Conservation (phyloP, 2,113 vertebrate genomes). For the Vidua macroura region DNA sequence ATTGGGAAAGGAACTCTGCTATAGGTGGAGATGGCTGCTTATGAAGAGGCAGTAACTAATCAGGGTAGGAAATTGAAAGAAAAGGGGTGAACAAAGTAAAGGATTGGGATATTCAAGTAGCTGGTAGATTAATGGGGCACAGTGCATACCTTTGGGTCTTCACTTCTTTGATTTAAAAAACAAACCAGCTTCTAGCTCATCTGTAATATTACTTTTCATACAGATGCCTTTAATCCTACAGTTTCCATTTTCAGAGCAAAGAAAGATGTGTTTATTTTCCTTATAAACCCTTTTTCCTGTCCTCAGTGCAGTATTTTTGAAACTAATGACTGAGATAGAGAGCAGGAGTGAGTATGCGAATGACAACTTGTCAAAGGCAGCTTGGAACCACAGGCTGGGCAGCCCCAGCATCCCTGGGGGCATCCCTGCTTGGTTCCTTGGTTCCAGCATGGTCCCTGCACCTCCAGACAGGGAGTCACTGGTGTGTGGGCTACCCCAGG, state of each 20-base stretch:
- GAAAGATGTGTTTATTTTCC: slow-evolving; percentile 24
- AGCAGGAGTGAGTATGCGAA: not conserved
- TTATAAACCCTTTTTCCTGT: not conserved
- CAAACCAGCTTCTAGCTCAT: not conserved
- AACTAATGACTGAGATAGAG: not conserved
- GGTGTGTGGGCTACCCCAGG: accelerated
- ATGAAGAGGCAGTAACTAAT: not conserved
- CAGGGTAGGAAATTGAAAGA: not conserved
- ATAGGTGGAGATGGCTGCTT: not conserved
- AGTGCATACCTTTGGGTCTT: not conserved
- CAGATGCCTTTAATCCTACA: slow-evolving; percentile 24
- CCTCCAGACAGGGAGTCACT: not conserved
- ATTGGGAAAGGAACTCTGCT: not conserved
- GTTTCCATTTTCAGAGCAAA: slow-evolving; percentile 41
- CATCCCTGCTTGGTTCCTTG: not conserved
- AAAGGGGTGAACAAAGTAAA: not conserved
- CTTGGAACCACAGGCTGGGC: not conserved
- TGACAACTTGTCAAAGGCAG: not conserved
- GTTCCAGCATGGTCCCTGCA: not conserved
- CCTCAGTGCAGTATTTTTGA: not conserved
- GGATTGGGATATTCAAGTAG: not conserved
- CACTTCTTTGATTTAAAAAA: not conserved
- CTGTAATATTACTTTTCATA: not conserved
- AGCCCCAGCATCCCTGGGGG: accelerated
- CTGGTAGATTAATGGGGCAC: not conserved